A percentile compares a stretch with the other conserved stretches of the same genome.
phyloP scores from a whole-genome alignment of 2,888 invertebrate species.

The Phengaris alcon region DNA sequence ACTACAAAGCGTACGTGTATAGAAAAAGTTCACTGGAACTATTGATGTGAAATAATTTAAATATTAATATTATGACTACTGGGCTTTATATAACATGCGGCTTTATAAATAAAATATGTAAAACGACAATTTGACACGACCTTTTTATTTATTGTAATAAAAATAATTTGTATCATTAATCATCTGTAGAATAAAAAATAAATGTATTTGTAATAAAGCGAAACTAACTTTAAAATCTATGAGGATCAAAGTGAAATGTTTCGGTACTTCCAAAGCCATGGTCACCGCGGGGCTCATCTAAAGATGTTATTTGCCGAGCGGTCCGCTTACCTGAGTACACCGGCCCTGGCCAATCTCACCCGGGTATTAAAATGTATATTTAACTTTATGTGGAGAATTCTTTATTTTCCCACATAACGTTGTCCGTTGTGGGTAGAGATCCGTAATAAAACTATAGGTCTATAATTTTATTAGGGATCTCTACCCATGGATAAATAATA shows the following conservation, averaged over 20 bases:
- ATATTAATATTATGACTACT: background rate
- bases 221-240: too few relatives aligned
- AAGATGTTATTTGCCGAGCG: constrained; percentile 3
- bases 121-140: background rate
- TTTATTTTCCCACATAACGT: background rate
- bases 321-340: background rate
- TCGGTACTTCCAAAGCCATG: background rate
- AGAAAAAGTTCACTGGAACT: background rate
- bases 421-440: background rate
- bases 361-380: background rate
- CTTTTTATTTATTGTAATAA: too few relatives aligned
- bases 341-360: background rate
- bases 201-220: too few relatives aligned
- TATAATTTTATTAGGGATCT: too few relatives aligned
- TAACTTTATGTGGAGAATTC: background rate
- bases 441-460: background rate
- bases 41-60: background rate
- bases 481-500: too few relatives aligned
- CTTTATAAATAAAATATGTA: too few relatives aligned
- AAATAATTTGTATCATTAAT: too few relatives aligned
- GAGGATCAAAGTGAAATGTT: too few relatives aligned
- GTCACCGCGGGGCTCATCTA: constrained; percentile 1
- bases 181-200: too few relatives aligned
- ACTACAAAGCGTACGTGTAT: background rate
- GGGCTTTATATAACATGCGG: too few relatives aligned